These are phyloP conservation scores for Sitta europaea DNA, from an alignment of 2,113 vertebrate genomes.

Conservation along the genomic window DNA sequence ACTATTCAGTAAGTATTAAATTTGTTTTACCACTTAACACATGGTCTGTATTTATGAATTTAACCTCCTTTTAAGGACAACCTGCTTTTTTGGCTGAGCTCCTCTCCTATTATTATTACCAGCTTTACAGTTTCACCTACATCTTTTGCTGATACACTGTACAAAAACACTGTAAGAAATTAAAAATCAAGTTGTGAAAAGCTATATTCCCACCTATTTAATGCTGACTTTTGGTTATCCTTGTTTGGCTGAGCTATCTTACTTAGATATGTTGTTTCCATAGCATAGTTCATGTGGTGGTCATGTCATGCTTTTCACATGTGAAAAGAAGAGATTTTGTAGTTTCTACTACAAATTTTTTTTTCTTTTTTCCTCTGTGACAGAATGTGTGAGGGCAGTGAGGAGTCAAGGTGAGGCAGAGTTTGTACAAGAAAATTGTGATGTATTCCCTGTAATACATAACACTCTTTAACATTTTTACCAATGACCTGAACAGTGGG, in stretches of 20 bases:
- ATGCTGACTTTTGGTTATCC: not conserved
- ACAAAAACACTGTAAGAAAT: not conserved
- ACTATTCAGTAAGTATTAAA: constrained; percentile 20
- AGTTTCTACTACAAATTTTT: not conserved
- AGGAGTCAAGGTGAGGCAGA: not conserved
- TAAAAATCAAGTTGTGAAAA: not conserved
- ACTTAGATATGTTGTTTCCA: not conserved
- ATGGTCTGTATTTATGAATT: constrained; percentile 35
- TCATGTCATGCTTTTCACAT: not conserved
- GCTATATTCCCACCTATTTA: not conserved
- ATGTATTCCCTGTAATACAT: not conserved
- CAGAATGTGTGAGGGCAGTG: not conserved
- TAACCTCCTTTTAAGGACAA: constrained; percentile 60
- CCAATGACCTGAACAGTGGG: not conserved
- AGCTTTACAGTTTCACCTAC: constrained; percentile 24
- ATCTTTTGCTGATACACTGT: not conserved
- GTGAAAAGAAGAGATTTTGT: not conserved
- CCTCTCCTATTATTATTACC: constrained; percentile 16
- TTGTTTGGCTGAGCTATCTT: not conserved
- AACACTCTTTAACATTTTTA: not conserved
- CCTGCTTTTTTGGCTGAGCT: constrained; percentile 16
- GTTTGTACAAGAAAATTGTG: not conserved
- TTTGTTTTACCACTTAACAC: constrained; percentile 31
- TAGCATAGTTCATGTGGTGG: not conserved
- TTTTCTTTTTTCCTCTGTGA: not conserved